phyloP scores from a whole-genome alignment of 2,113 vertebrate genomes.

The Mirounga angustirostris region DNA sequence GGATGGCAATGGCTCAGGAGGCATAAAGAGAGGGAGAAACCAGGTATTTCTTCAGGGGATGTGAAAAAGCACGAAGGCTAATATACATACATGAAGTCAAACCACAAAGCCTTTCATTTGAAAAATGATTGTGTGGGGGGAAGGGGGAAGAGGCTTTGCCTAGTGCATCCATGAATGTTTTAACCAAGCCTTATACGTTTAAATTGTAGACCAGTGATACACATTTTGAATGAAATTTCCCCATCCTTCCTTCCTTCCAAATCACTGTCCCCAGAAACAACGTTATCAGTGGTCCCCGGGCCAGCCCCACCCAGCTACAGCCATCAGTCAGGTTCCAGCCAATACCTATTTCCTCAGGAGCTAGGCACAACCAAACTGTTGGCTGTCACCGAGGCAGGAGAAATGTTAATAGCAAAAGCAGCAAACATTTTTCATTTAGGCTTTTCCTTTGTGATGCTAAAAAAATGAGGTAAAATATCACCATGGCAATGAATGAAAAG shows the following conservation, averaged over 20 bases:
- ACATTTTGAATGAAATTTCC: neutral
- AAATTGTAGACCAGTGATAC: neutral
- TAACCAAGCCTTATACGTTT: neutral
- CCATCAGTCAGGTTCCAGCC: neutral
- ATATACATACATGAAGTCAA: neutral
- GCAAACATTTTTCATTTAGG: slow-evolving; percentile 57
- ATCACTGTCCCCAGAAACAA: neutral
- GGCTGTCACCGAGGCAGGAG: slow-evolving; percentile 6
- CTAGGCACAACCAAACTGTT: neutral
- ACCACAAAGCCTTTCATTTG: neutral
- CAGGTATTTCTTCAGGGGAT: neutral
- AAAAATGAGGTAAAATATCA: slow-evolving; percentile 29
- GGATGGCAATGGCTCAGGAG: neutral
- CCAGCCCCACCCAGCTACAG: fast-evolving
- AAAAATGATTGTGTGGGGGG: neutral
- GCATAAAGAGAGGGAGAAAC: neutral
- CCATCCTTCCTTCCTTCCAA: neutral
- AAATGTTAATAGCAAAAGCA: slow-evolving; percentile 53
- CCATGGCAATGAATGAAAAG: slow-evolving; percentile 66
- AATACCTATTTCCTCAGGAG: neutral
- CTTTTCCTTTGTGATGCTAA: slow-evolving; percentile 70
- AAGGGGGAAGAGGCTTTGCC: neutral
- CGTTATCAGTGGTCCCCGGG: neutral
- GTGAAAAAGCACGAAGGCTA: neutral
- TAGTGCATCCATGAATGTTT: neutral